Evolutionary conservation across 2,888 invertebrate species (phyloP), one percentile per base, ranked within the genome.

Genomic region (Hylaea fasciaria): DNA sequence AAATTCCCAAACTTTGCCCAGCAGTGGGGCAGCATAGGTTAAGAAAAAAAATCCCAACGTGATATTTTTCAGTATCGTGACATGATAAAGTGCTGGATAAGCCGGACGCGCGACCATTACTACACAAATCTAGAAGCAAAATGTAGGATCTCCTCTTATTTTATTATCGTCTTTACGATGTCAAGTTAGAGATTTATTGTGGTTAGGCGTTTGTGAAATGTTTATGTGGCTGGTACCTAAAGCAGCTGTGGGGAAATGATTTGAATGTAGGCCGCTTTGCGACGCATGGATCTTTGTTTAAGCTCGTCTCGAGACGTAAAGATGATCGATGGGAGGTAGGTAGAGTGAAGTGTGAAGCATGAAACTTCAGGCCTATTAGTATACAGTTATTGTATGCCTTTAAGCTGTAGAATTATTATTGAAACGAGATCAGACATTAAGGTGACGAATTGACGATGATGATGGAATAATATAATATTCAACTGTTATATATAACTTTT

Each of bases 161-260:
- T 69, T 69, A 69, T 62, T 62, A 67, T 67, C 61, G 60, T 52
- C 52, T 69, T 69, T 69, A 69, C 62, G 69, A 65, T 63, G 67
- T 65, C 69, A 69, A 69, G 66, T 66, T 68, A 51, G 65, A 69
- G 65, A 69, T 66, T 69, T 69, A 69, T 69, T 70, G 57, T 68
- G 67, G 62, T 55, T 55, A 54, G 49, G 41, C 60, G 55, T 55
- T 60, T 60, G 51, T 74, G 70, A 67, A 74, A 71, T 65, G 58
- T 66, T 66, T 63, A 64, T 61, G 45, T 39, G 47, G 41, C 46
- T 60, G 40, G 29, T 12, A n/a, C n/a, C n/a, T n/a, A 45, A 54
- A 17, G 40, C 61, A 61, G 55, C 61, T 56, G 52, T 16, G 52
- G 16, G 52, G 56, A 39, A 44, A 54, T 53, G 35, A 53, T 57